Percentiles rank a stretch among this genome's conserved stretches.
Conservation (phyloP, 1,140 invertebrate species). For the Megalopta genalis region DNA sequence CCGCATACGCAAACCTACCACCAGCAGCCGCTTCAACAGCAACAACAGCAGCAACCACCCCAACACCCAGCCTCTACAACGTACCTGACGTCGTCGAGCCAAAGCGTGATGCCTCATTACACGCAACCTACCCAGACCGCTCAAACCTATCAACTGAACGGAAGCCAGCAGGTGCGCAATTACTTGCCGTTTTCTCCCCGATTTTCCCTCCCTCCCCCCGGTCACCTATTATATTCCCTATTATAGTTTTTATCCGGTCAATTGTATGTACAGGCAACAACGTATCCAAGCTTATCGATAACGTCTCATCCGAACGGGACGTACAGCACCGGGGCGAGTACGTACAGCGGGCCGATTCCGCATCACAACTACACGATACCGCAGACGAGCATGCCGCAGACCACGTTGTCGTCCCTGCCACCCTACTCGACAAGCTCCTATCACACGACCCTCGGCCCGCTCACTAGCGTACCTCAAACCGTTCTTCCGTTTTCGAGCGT, state of each 20-base stretch:
- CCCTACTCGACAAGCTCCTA: constrained; percentile 73
- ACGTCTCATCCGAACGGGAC: constrained; percentile 75
- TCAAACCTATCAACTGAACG: constrained; percentile 75
- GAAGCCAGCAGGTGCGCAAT: constrained; percentile 71
- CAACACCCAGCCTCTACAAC: constrained; percentile 73
- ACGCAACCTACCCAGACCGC: constrained; percentile 71
- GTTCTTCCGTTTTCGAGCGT: constrained; percentile 74
- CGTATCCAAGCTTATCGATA: constrained; percentile 75
- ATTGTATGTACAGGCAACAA: constrained; percentile 67
- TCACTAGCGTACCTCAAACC: constrained; percentile 72
- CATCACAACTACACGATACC: constrained; percentile 75
- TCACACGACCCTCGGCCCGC: constrained; percentile 72
- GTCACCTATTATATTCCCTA: neutral
- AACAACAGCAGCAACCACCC: constrained; percentile 30
- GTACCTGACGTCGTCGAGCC: constrained; percentile 74
- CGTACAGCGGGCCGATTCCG: constrained; percentile 67
- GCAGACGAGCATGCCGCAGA: constrained; percentile 69
- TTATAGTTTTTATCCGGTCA: neutral
- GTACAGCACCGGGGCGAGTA: constrained; percentile 71
- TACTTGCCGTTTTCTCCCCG: neutral
- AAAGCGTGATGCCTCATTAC: constrained; percentile 75
- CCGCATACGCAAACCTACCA: constrained; percentile 79
- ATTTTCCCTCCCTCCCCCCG: neutral
- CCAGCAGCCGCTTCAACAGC: constrained; percentile 71
- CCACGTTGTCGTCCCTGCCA: constrained; percentile 72